A percentile compares a stretch with the other conserved stretches of the same genome.
Evolutionary conservation across 2,797 vertebrate species (phyloP).

Genomic region (Podarcis lilfordi): DNA sequence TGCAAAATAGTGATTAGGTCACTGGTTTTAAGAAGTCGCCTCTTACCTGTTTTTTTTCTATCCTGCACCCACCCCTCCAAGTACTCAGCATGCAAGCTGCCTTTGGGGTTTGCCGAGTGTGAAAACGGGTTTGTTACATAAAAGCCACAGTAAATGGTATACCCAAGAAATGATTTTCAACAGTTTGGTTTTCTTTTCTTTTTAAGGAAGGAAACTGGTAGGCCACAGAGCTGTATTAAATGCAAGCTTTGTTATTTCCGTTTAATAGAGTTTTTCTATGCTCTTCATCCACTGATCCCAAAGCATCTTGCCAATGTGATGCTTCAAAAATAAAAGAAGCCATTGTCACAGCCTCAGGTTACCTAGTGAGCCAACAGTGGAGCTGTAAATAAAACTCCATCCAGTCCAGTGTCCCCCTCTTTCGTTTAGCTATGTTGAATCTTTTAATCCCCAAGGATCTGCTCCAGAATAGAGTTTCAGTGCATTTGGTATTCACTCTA

Average conservation of each 20-base stretch:
- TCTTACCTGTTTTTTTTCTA: background rate
- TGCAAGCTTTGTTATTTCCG: background rate
- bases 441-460: background rate
- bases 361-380: background rate
- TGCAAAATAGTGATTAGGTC: background rate
- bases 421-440: background rate
- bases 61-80: background rate
- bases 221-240: background rate
- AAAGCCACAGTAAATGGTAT: background rate
- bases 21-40: background rate
- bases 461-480: background rate
- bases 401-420: background rate
- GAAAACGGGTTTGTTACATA: too few relatives aligned
- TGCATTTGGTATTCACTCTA: background rate
- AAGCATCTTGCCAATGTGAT: background rate
- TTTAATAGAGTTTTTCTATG: background rate
- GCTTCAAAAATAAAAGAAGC: background rate
- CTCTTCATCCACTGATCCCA: background rate
- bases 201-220: background rate
- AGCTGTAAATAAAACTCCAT: constrained; percentile 7
- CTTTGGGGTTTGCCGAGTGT: background rate
- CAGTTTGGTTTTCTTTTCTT: background rate
- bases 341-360: background rate
- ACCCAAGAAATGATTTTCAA: background rate
- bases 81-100: background rate